Conservation (phyloP, 2,113 vertebrate genomes). For the Uropsilus gracilis region DNA sequence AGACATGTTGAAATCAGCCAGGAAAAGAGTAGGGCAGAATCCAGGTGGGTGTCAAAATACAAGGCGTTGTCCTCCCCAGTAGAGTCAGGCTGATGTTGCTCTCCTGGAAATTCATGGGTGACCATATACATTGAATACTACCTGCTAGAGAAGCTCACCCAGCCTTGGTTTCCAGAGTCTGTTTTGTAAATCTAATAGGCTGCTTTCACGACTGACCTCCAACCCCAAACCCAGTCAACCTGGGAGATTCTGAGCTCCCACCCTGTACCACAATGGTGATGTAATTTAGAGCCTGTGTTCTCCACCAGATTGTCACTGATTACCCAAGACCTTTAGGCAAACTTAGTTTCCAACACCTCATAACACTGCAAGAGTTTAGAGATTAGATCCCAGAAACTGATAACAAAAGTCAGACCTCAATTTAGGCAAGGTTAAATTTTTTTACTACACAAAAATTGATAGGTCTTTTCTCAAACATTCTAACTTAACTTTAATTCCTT, state of each 20-base stretch:
- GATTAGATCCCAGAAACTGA: neutral
- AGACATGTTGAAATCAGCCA: neutral
- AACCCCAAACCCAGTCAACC: neutral
- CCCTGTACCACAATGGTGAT: neutral
- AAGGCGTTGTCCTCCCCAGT: neutral
- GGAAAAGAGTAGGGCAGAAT: neutral
- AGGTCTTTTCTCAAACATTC: neutral
- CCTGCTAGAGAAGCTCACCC: neutral
- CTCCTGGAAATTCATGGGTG: neutral
- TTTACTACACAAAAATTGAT: neutral
- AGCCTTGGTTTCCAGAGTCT: neutral
- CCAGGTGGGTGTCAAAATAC: neutral
- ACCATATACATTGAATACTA: neutral
- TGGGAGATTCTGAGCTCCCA: neutral
- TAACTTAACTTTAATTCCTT: neutral
- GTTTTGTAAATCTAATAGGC: neutral
- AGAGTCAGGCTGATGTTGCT: neutral
- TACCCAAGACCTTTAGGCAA: neutral
- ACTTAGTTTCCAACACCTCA: neutral
- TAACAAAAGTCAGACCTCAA: neutral
- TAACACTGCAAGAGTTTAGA: neutral
- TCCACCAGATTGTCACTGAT: neutral
- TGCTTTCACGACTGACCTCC: neutral
- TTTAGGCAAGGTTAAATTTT: neutral
- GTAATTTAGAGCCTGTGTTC: neutral